Evolutionary conservation across 1,140 invertebrate species (phyloP), one percentile per base, ranked within the genome.

Genomic region (Anadara kagoshimensis): DNA sequence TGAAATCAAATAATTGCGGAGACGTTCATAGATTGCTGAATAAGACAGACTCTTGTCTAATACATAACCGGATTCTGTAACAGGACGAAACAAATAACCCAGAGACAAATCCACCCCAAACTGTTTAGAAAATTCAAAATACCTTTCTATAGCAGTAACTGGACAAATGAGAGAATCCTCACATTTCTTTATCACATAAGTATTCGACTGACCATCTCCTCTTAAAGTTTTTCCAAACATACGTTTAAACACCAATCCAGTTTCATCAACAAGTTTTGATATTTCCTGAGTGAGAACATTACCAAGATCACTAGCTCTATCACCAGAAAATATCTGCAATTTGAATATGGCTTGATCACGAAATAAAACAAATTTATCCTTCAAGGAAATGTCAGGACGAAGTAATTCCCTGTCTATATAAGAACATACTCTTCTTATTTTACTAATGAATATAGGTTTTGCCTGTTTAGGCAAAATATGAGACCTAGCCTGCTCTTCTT

Each of bases 341-440:
- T 71, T 71, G 11, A 76, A 62, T 11, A 63, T 24, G 2, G 74
- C 74, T 67, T 71, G 63, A 62, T 76, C 74, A 24, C 74, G 53
- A 41, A n/a, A 18, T 16, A 71, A 63, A 16, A 69, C 47, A 59
- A 63, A 75, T 41, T 58, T 56, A 20, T 73, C 68, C 7, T 12
- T n/a, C 10, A 36, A 22, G 5, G 26, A 18, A 1, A 57, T 20
- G 14, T 20, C 24, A 12, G 16, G 20, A 14, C 36, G 24, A 5
- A 5, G 7, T 22, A 61, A 51, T 58, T 61, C 51, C 4, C 47
- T 61, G 11, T 41, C 11, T 10, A 73, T 73, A 24, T 49, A 73
- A 16, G n/a, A 26, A 20, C 36, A 47, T 0, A 49, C 24, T 24
- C 0, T 7, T 49, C 26, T 51, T 0, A 49, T 26, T 45, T 63